Percentiles rank a stretch among this genome's conserved stretches.
These are phyloP conservation scores for Equus quagga DNA, from an alignment of 2,113 vertebrate genomes.

Conservation along the genomic window DNA sequence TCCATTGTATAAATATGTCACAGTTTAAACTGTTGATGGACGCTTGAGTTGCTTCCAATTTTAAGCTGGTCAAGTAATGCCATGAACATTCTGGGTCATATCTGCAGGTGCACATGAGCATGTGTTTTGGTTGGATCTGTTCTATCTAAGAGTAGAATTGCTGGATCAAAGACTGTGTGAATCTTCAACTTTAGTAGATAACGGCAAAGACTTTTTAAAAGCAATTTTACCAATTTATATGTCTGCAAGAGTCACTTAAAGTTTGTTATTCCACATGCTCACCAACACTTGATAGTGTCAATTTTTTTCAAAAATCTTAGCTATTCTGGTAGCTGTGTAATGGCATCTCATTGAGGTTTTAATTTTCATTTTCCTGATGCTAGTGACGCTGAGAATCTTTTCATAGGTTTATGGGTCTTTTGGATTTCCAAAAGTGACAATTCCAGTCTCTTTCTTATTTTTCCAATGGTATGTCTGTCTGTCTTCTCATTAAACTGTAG, in stretches of 20 bases:
- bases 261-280: background rate
- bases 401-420: background rate
- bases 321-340: background rate
- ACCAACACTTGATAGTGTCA: background rate
- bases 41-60: background rate
- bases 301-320: background rate
- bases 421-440: background rate
- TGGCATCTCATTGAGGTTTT: background rate
- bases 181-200: background rate
- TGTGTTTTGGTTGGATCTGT: background rate
- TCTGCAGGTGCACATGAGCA: background rate
- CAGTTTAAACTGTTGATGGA: background rate
- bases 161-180: background rate
- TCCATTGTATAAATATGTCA: background rate
- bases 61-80: background rate
- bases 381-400: background rate
- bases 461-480: background rate
- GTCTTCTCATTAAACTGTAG: background rate
- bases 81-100: background rate
- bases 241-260: background rate
- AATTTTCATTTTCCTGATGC: background rate
- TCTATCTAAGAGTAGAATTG: background rate
- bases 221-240: background rate
- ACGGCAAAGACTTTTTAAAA: background rate
- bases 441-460: background rate